Evolutionary conservation across 2,888 invertebrate genomes (phyloP), one percentile per base, ranked within the genome.

Genomic region (Microplitis deprimator): DNA sequence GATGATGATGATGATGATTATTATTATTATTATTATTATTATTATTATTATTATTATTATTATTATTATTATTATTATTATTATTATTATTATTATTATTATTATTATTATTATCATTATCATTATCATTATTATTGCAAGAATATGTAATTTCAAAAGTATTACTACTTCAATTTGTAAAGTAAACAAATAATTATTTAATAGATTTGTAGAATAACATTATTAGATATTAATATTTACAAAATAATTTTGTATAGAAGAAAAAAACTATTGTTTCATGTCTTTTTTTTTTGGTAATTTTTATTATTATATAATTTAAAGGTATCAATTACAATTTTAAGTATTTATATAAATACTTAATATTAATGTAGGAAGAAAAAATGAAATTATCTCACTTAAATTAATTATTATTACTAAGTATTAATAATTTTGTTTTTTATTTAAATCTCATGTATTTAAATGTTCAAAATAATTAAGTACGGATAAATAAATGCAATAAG

Each of bases 401-500:
- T 83, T 85, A 85, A 86, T 86, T 79, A 85, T 82, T 86, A 88
- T 86, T 88, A 86, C 84, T 87, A 85, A 87, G 86, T 87, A 87
- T 87, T 85, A 84, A 86, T 87, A 87, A 83, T 84, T 86, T 87
- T n/a, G n/a, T 88, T 87, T 87, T 86, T 86, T 86, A 87, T 87
- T 87, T 87, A 87, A 83, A 84, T 69, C 73, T 87, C 82, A 85
- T 89, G 88, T 88, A 88, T 89, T 88, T 88, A 88, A 86, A 85
- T 87, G 85, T 88, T 85, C 89, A 89, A 83, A 83, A 86, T 85
- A 85, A 87, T 84, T 88, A 87, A 85, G 84, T 86, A 86, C 85
- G 86, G 87, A 86, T 85, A 87, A 89, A 88, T 89, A 89, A 89
- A 89, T 85, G 86, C 84, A 83, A 87, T 87, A 88, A 88, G 85